Conservation (phyloP, 2,113 vertebrate genomes). For the Nothobranchius kuhntae region DNA sequence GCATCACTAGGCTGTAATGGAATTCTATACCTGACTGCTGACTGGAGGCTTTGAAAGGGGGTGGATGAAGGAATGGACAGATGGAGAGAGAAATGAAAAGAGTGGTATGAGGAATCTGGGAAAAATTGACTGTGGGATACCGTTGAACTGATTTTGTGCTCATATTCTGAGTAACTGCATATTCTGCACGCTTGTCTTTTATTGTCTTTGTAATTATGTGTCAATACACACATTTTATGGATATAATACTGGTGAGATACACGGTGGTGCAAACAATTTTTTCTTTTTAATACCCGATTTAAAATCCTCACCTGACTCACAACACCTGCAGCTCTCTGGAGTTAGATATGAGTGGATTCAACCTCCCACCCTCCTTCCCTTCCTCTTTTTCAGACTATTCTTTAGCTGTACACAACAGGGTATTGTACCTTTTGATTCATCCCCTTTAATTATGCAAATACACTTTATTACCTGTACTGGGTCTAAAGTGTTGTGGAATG, state of each 20-base stretch:
- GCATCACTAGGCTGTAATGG: conserved; percentile 73
- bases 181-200: conserved; percentile 10
- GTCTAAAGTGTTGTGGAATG: conserved; percentile 61
- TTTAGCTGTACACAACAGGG: conserved; percentile 55
- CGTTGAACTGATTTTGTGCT: conserved; percentile 39
- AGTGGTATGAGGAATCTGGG: conserved; percentile 42
- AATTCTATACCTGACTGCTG: conserved; percentile 72
- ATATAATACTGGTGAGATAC: conserved; percentile 32
- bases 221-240: neutral
- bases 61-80: conserved; percentile 52
- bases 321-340: conserved; percentile 40
- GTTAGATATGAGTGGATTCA: conserved; percentile 46
- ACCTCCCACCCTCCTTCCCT: conserved; percentile 11
- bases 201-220: neutral
- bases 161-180: conserved; percentile 24
- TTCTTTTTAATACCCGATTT: conserved; percentile 58
- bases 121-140: conserved; percentile 46
- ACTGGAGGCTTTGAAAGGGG: conserved; percentile 64
- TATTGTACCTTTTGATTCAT: conserved; percentile 72
- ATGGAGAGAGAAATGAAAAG: conserved; percentile 52
- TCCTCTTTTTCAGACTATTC: conserved; percentile 18
- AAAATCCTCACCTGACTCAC: conserved; percentile 47
- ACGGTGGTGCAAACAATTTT: conserved; percentile 37
- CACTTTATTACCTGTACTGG: conserved; percentile 67
- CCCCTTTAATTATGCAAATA: conserved; percentile 77